Base-by-base conservation (phyloP, 2,888 invertebrate genomes). In the Taphrorychus bicolor region DNA sequence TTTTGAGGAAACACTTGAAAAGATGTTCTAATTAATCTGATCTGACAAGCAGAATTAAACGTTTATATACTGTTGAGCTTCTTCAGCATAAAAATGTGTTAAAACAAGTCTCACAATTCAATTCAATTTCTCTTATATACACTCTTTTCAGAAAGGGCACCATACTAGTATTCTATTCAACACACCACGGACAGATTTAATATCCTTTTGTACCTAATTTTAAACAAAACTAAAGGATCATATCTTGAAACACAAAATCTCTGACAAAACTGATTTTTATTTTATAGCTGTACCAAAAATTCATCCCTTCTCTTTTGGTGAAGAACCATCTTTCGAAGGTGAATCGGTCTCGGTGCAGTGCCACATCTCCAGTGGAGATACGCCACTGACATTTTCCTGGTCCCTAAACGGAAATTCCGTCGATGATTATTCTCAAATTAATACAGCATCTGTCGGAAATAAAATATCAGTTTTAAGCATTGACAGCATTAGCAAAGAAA, bases 381-480 rank as follows among this genome's bases (percentile, higher is more conserved):
- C 90, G 75, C 93, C 93, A 7, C 85, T 94, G 68, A 87, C 86
- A 70, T 88, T 94, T 70, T 85, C 85, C 57, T 94, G 94, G 93
- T 86, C 86, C 73, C 86, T 91, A 75, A 88, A 91, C 76, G 85
- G 84, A 70, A 82, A 84, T 79, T 82, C 85, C 51, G 84, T 88
- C 19, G 87, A 87, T 62, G 78, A 73, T 9, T 61, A 45, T 56
- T 21, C 83, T 62, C 84, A 77, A 24, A 75, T 81, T 45, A 77
- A 71, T 45, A 87, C 90, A 72, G 87, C 86, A 80, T 87, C 86
- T 9, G 78, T 84, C 75, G 80, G 84, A 58, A 80, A 85, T 59
- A 82, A 86, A 78, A 87, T 88, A 74, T 90, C 89, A 74, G 85
- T 86, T 75, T 85, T 87, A 78, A 89, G 86, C 79, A 89, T 92